These are phyloP conservation scores for Nasonia vitripennis DNA, from an alignment of 1,140 invertebrate genomes.

Conservation along the genomic window DNA sequence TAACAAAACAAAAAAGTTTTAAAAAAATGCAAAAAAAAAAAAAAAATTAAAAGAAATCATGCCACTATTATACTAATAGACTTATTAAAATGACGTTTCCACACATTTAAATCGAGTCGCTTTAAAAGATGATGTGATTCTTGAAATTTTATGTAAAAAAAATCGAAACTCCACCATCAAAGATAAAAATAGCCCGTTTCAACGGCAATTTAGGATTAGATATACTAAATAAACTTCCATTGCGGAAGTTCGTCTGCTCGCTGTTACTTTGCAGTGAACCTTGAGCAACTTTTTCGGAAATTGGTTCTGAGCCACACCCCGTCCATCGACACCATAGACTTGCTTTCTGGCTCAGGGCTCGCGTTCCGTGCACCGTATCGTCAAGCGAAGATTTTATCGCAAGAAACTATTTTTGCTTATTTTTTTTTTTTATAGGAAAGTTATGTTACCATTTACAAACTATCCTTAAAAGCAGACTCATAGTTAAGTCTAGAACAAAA, in stretches of 20 bases:
- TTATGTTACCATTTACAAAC: neutral
- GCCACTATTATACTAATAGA: slow-evolving; percentile 33
- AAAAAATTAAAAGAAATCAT: slow-evolving; percentile 26
- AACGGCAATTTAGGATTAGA: slow-evolving; percentile 35
- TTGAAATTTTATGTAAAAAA: slow-evolving; percentile 36
- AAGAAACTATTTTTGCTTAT: neutral
- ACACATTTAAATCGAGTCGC: slow-evolving; percentile 37
- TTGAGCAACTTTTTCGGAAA: neutral
- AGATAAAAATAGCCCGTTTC: slow-evolving; percentile 23
- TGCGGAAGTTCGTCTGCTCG: neutral
- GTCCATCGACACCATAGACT: slow-evolving; percentile 29
- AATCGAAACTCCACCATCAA: slow-evolving; percentile 22
- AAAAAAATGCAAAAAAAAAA: slow-evolving; percentile 29
- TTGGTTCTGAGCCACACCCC: slow-evolving; percentile 35
- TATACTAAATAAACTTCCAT: slow-evolving; percentile 22
- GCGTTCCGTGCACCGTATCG: neutral
- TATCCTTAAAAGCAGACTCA: slow-evolving; percentile 9
- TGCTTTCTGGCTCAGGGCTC: slow-evolving; percentile 14
- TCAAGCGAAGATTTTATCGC: neutral
- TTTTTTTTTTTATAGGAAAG: neutral
- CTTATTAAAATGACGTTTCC: slow-evolving; percentile 43
- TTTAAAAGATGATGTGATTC: slow-evolving; percentile 36
- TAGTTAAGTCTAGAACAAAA: neutral
- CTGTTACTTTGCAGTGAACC: slow-evolving; percentile 5
- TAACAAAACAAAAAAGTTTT: slow-evolving; percentile 34